Evolutionary conservation across 2,113 vertebrate species (phyloP), one percentile per base, ranked within the genome.

Genomic region (Oncorhynchus clarkii): DNA sequence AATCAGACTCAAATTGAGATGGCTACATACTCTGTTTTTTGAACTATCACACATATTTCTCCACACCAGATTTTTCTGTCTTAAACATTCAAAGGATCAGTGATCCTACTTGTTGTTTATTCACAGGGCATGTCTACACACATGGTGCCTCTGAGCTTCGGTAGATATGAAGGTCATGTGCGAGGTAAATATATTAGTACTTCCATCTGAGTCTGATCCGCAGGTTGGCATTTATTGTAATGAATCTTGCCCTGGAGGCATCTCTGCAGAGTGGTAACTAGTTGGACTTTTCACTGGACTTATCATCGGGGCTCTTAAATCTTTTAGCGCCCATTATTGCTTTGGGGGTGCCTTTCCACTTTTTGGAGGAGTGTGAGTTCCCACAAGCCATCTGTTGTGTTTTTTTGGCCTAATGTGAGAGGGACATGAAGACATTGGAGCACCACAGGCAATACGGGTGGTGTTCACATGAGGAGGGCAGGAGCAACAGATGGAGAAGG

Each of bases 401-500:
- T 0, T 88, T 83, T 88, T 76, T 82, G 76, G 73, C 78, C 74
- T 83, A 83, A 88, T 87, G 85, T 84, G 80, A 82, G 73, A 22
- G 49, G 84, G 79, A 81, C 69, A 87, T 74, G 69, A 78, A 80
- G 24, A 59, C 68, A 78, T 20, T 73, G 60, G 86, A 83, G 78
- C 85, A 84, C 77, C 77, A 70, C 71, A 80, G 74, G 85, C 80
- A 82, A 90, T 78, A 78, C 51, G 77, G 67, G 79, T 66, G 29
- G 71, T 75, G 16, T 9, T 24, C 49, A 59, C 71, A 59, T 16
- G 45, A n/a, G 14, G n/a, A 54, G 34, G 66, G 81, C 67, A 75
- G 82, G 75, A 78, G 73, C 76, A 85, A 75, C 89, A 92, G 90
- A 92, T 92, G 91, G 90, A 88, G 78, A 79, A 80, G 79, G 71